Evolutionary conservation across 2,888 invertebrate species (phyloP).

Genomic region (Callosobruchus maculatus): DNA sequence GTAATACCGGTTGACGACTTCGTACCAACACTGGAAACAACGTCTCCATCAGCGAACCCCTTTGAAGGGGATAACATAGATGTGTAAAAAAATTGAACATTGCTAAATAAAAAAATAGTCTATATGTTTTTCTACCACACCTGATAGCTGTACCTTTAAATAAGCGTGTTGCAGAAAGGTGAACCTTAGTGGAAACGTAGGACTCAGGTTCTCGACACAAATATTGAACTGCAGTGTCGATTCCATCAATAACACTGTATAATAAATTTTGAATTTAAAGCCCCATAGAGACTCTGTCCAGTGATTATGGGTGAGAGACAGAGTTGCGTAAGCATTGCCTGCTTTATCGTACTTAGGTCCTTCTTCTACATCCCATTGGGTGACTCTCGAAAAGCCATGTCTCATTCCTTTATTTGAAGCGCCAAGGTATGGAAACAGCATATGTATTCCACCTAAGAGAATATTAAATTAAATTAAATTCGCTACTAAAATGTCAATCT

Average conservation of each 20-base stretch:
- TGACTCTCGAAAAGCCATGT: constrained; percentile 22
- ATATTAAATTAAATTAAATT: too few relatives aligned
- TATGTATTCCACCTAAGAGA: constrained; percentile 18
- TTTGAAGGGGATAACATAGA: too few relatives aligned
- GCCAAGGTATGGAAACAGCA: constrained; percentile 21
- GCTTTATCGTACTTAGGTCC: constrained; percentile 13
- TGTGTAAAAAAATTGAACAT: too few relatives aligned
- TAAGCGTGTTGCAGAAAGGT: constrained; percentile 12
- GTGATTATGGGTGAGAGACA: constrained; percentile 11
- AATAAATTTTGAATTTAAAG: constrained; percentile 20
- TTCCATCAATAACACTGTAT: constrained; percentile 9
- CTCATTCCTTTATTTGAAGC: constrained; percentile 12
- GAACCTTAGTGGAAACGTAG: constrained; percentile 17
- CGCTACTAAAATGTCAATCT: too few relatives aligned
- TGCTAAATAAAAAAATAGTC: too few relatives aligned
- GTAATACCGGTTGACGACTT: too few relatives aligned
- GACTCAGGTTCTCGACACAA: constrained; percentile 10
- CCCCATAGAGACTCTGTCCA: constrained; percentile 24
- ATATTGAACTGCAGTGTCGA: constrained; percentile 7
- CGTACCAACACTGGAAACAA: too few relatives aligned
- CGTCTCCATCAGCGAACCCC: too few relatives aligned
- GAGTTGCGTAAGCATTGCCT: constrained; percentile 18
- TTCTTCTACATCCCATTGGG: constrained; percentile 18
- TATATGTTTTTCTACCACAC: too few relatives aligned
- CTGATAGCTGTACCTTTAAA: constrained; percentile 10